phyloP scores from a whole-genome alignment of 2,113 vertebrate genomes.

The Silurus asotus region DNA sequence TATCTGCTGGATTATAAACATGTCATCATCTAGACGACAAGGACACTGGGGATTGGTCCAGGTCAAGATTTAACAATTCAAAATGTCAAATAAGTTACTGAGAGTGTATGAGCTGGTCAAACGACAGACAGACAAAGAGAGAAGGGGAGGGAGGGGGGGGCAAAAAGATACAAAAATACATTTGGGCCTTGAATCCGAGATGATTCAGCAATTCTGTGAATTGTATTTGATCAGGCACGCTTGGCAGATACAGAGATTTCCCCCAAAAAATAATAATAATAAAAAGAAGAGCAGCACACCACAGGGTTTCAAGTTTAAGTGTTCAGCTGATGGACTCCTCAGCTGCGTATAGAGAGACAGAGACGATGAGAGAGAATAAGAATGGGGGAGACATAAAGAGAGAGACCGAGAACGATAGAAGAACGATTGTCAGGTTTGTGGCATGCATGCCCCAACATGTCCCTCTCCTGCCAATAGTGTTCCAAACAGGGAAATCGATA shows the following conservation, averaged over 20 bases:
- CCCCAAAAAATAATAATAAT: not conserved
- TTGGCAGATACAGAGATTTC: slow-evolving; percentile 45
- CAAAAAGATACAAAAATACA: slow-evolving; percentile 11
- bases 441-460: slow-evolving; percentile 42
- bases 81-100: not conserved
- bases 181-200: not conserved
- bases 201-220: slow-evolving; percentile 7
- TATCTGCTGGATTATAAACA: slow-evolving; percentile 24
- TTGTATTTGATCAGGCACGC: slow-evolving; percentile 47
- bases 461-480: slow-evolving; percentile 45
- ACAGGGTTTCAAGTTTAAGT: slow-evolving; percentile 54
- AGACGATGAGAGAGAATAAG: not conserved
- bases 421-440: slow-evolving; percentile 51
- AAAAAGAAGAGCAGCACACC: slow-evolving; percentile 52
- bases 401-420: slow-evolving; percentile 3
- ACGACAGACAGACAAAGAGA: not conserved
- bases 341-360: slow-evolving; percentile 23
- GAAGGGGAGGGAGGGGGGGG: not conserved
- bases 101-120: not conserved
- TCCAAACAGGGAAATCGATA: slow-evolving; percentile 8
- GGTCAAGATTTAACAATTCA: slow-evolving; percentile 22
- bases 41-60: slow-evolving; percentile 26
- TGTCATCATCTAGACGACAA: not conserved
- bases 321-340: slow-evolving; percentile 35
- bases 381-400: slow-evolving; percentile 1